These are phyloP conservation scores for Drosophila phalerata DNA, from an alignment of 2,888 invertebrate genomes.

Conservation along the genomic window DNA sequence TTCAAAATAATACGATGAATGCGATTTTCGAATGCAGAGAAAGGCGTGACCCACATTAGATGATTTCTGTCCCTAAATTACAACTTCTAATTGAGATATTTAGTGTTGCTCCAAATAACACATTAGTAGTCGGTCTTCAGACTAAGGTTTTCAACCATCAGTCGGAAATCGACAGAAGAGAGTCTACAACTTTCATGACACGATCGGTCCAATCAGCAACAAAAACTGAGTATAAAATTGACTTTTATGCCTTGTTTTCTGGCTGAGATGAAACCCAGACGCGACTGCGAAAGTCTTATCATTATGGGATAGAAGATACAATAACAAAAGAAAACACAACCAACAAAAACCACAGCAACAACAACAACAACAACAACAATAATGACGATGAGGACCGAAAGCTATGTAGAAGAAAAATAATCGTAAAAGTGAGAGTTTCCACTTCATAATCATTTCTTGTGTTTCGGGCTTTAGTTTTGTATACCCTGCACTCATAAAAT, in stretches of 20 bases:
- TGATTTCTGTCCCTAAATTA: constrained; percentile 59
- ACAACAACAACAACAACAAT: constrained; percentile 28
- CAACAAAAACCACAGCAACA: constrained; percentile 20
- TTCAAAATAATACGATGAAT: constrained; percentile 47
- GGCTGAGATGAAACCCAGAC: constrained; percentile 30
- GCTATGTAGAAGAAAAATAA: constrained; percentile 75
- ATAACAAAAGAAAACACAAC: constrained; percentile 64
- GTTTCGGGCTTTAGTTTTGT: constrained; percentile 49
- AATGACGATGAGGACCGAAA: constrained; percentile 69
- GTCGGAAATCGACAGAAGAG: background rate
- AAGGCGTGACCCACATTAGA: constrained; percentile 72
- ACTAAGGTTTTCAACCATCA: background rate
- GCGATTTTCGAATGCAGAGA: constrained; percentile 61
- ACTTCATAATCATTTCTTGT: constrained; percentile 71
- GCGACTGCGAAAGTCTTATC: constrained; percentile 72
- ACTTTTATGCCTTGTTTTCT: constrained; percentile 74
- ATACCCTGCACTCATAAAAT: constrained; percentile 28
- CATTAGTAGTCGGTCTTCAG: constrained; percentile 15
- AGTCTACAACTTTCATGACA: constrained; percentile 59
- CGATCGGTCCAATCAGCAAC: constrained; percentile 71
- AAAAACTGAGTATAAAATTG: constrained; percentile 79
- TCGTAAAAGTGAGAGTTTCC: constrained; percentile 83
- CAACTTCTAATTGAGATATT: constrained; percentile 77
- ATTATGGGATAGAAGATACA: constrained; percentile 70
- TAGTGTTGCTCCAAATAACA: constrained; percentile 78